Base-by-base conservation (phyloP, 1,140 invertebrate species). In the Galleria mellonella region DNA sequence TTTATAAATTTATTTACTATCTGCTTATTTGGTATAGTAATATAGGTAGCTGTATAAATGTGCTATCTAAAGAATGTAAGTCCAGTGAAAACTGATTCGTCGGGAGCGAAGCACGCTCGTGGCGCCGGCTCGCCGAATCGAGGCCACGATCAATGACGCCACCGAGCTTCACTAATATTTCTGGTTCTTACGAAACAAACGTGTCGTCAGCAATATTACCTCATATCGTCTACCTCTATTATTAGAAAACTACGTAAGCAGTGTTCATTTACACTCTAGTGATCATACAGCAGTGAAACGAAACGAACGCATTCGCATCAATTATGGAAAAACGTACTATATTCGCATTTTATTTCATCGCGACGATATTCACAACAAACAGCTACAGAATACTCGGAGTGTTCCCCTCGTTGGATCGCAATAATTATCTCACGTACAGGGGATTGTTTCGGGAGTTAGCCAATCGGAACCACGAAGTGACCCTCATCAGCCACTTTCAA, bases 391-490 rank as follows among this genome's bases (percentile, higher is more conserved):
- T 94, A 55, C 73, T 94, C 13, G 91, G 87, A 0, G 62, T 93
- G 13, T 90, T 92, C 60, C 88, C 89, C 0, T 88, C 91, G 47
- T 75, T 87, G 0, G 89, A 91, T 0, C 89, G 87, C 27, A 94
- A 92, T 65, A 93, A 94, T 61, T 92, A 92, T 57, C 85, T 89
- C 12, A 90, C 92, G 14, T 91, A 91, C 55, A 82, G 90, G 37
- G 88, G 89, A 0, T 62, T 94, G 1, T 72, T 94, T 2, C 87
- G 88, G 15, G 91, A 89, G 44, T 62, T 95, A 27, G 89, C 89
- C 0, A 79, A 72, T 43, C 87, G 89, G 9, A 92, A 92, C 13
- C 91, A 94, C 55, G 78, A 92, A 9, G 51, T 95, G 7, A 93
- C 92, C 0, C 89, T 94, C 9, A 69, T 94, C 9, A 92, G 89